These are phyloP conservation scores for Macroramphosus scolopax DNA, from an alignment of 2,797 vertebrate genomes.

Conservation along the genomic window DNA sequence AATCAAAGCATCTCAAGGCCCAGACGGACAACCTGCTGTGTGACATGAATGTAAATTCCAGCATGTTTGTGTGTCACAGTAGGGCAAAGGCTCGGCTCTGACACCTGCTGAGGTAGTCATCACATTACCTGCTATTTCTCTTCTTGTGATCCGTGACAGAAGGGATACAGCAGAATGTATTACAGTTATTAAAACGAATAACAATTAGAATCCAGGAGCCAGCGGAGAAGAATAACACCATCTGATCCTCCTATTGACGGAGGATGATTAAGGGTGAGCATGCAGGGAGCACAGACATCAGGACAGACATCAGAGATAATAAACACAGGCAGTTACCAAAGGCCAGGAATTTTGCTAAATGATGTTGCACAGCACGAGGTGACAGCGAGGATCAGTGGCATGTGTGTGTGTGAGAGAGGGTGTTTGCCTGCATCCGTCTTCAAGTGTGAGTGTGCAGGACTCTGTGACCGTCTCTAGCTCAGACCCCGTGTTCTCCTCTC, in stretches of 20 bases:
- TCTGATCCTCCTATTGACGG: no score
- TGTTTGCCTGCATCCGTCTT: conserved; percentile 14
- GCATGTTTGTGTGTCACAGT: conserved; percentile 11
- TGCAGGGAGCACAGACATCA: conserved; percentile 5
- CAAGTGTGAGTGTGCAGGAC: neutral
- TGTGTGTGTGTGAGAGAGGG: conserved; percentile 4
- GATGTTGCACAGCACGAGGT: conserved; percentile 38
- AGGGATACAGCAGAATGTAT: neutral
- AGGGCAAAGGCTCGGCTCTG: conserved; percentile 2
- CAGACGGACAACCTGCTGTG: conserved; percentile 7
- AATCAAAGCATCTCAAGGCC: neutral
- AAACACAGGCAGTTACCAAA: conserved; percentile 26
- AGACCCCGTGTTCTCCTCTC: neutral
- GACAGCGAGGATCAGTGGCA: conserved; percentile 1
- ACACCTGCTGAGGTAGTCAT: conserved; percentile 6
- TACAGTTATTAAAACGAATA: neutral
- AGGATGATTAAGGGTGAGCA: no score
- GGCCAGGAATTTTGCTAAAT: conserved; percentile 42
- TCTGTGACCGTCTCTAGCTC: neutral
- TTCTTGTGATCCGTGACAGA: neutral
- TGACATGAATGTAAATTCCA: conserved; percentile 20
- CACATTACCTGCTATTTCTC: neutral
- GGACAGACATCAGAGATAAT: conserved; percentile 35
- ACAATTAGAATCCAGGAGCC: no score
- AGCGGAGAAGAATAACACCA: no score